These are phyloP conservation scores for Bambusicola thoracicus DNA, from an alignment of 2,113 vertebrate species.

Conservation along the genomic window DNA sequence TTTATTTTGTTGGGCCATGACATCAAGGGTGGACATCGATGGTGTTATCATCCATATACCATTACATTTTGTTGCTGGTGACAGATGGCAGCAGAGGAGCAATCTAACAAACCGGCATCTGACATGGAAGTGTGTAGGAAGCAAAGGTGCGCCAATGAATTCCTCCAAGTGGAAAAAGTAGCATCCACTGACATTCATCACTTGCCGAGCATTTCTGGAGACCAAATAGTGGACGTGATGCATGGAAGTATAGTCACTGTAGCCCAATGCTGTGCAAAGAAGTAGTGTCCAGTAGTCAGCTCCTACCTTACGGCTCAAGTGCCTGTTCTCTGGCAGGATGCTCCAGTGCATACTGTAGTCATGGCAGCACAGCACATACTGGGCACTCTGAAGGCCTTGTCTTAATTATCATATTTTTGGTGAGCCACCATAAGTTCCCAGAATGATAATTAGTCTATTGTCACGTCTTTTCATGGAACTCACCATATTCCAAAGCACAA, in stretches of 20 bases:
- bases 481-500: neutral
- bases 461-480: neutral
- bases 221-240: no score
- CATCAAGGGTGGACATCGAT: no score
- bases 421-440: neutral
- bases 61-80: no score
- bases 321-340: neutral
- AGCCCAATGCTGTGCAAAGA: neutral
- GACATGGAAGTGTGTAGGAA: no score
- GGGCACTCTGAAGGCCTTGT: neutral
- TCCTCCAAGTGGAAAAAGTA: no score
- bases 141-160: no score
- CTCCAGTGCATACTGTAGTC: neutral
- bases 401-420: neutral
- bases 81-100: no score
- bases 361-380: neutral
- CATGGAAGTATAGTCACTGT: neutral
- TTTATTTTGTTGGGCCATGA: no score
- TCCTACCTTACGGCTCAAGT: neutral
- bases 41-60: no score
- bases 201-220: no score
- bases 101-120: no score
- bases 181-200: no score
- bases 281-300: neutral
- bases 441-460: neutral